A percentile compares a stretch with the other conserved stretches of the same genome.
Conservation (phyloP, 2,797 vertebrate species). For the Euphonia xanthogaster region DNA sequence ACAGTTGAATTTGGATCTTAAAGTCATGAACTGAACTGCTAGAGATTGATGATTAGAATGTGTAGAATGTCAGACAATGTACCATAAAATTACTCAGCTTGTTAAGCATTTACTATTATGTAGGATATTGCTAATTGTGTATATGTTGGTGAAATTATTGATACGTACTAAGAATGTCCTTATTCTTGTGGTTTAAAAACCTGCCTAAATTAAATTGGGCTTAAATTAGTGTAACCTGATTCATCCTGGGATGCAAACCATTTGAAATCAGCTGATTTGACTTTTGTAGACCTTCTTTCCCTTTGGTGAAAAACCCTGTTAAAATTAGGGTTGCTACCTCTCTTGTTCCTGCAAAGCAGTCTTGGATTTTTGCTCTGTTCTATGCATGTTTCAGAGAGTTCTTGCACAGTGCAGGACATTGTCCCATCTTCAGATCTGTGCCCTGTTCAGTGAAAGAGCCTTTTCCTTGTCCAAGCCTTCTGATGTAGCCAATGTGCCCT, state of each 20-base stretch:
- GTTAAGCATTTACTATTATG: conserved; percentile 75
- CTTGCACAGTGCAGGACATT: neutral
- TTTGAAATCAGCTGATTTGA: conserved; percentile 79
- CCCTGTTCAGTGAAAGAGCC: neutral
- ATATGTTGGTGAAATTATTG: conserved; percentile 87
- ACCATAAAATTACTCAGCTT: conserved; percentile 72
- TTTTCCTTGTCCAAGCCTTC: conserved; percentile 28
- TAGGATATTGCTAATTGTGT: conserved; percentile 83
- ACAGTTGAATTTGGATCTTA: conserved; percentile 97
- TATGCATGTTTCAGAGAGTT: conserved; percentile 25
- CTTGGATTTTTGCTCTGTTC: conserved; percentile 55
- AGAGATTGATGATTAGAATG: conserved; percentile 40
- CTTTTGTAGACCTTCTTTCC: conserved; percentile 73
- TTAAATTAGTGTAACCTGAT: conserved; percentile 78
- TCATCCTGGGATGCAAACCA: conserved; percentile 80
- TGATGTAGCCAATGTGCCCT: neutral
- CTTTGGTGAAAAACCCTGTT: conserved; percentile 75
- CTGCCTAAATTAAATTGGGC: conserved; percentile 85
- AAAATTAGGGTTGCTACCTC: conserved; percentile 73
- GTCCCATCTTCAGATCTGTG: conserved; percentile 21
- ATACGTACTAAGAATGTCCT: conserved; percentile 81
- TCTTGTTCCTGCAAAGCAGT: conserved; percentile 56
- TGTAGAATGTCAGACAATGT: conserved; percentile 55
- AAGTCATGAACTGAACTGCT: conserved; percentile 39
- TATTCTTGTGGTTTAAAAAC: conserved; percentile 82